These are phyloP conservation scores for Blera fallax DNA, from an alignment of 2,888 invertebrate species.

Conservation along the genomic window DNA sequence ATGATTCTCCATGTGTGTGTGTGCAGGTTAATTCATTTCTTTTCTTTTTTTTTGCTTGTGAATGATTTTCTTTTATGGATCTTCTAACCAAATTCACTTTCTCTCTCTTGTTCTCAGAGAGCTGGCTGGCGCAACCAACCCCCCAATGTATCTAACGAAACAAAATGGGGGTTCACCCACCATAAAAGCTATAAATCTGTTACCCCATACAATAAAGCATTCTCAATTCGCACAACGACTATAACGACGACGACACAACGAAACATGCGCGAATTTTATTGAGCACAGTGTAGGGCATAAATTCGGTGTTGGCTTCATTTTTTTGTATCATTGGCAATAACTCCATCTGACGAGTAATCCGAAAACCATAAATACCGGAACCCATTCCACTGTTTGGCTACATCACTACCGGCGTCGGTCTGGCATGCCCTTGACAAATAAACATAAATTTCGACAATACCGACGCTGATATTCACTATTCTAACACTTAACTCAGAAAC, in stretches of 20 bases:
- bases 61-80: conserved; percentile 35
- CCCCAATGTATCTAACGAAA: background rate
- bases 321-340: conserved; percentile 41
- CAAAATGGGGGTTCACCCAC: conserved; percentile 55
- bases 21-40: conserved; percentile 11
- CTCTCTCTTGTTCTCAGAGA: conserved; percentile 9
- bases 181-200: conserved; percentile 66
- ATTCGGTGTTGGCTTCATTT: conserved; percentile 14
- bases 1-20: background rate
- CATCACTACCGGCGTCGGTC: conserved; percentile 4
- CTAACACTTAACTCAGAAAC: conserved; percentile 35
- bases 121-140: conserved; percentile 3
- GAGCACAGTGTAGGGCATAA: conserved; percentile 58
- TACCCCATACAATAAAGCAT: conserved; percentile 70
- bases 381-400: conserved; percentile 39
- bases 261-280: conserved; percentile 73
- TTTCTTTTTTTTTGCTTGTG: background rate
- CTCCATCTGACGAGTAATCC: conserved; percentile 71
- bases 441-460: background rate
- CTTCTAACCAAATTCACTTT: conserved; percentile 44
- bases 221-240: conserved; percentile 63
- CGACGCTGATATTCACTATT: conserved; percentile 18
- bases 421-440: background rate
- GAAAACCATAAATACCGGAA: conserved; percentile 59
- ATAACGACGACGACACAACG: conserved; percentile 50